Conservation (phyloP, 2,888 invertebrate genomes). For the Coelopa pilipes region DNA sequence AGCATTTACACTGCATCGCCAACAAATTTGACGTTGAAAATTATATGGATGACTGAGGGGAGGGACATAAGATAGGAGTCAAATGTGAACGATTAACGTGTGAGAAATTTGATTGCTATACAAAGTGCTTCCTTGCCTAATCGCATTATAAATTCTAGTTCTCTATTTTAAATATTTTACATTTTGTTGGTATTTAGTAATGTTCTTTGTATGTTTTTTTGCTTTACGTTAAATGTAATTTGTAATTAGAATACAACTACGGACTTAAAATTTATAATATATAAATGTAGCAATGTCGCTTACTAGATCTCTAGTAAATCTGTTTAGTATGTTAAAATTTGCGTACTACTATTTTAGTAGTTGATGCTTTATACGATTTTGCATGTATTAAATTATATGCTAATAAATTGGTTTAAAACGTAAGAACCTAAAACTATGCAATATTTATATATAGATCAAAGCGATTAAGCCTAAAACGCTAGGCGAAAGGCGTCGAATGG, state of each 20-base stretch:
- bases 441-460: neutral
- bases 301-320: slow-evolving; percentile 4
- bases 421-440: slow-evolving; percentile 25
- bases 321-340: slow-evolving; percentile 5
- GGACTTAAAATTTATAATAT: slow-evolving; percentile 13
- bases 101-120: slow-evolving; percentile 23
- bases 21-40: too few relatives aligned
- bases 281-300: slow-evolving; percentile 6
- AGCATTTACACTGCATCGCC: too few relatives aligned
- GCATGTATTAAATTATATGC: slow-evolving; percentile 1
- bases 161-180: slow-evolving; percentile 10
- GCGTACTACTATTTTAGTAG: slow-evolving; percentile 5
- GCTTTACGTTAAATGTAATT: slow-evolving; percentile 20
- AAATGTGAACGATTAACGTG: slow-evolving; percentile 21
- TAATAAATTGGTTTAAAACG: slow-evolving; percentile 15
- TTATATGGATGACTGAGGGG: neutral
- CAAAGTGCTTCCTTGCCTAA: slow-evolving; percentile 9
- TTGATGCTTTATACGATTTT: neutral
- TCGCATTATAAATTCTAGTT: slow-evolving; percentile 10
- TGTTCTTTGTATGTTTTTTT: neutral
- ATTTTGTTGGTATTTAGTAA: slow-evolving; percentile 10
- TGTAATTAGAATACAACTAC: slow-evolving; percentile 24
- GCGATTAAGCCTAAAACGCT: neutral
- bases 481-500: neutral
- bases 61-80: neutral